Evolutionary conservation across 2,888 invertebrate species (phyloP).

Genomic region (Argynnis bischoffii): DNA sequence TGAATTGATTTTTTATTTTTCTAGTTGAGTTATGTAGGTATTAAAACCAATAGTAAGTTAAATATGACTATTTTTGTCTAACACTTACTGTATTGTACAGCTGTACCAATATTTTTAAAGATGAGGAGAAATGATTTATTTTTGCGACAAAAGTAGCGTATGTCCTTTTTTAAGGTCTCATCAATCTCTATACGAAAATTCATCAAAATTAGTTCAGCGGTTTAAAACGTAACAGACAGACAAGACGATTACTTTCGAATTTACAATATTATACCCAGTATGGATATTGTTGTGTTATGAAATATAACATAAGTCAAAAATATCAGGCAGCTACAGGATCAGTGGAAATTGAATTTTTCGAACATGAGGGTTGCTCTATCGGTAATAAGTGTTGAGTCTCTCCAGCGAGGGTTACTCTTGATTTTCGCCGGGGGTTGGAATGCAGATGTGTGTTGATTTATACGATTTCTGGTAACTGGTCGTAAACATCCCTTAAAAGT

Average conservation of each 20-base stretch:
- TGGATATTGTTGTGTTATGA: neutral
- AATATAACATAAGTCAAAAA: constrained; percentile 8
- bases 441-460: constrained; percentile 16
- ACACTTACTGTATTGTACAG: too few relatives aligned
- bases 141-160: neutral
- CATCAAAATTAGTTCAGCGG: neutral
- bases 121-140: too few relatives aligned
- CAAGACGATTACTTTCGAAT: too few relatives aligned
- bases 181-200: neutral
- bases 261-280: too few relatives aligned
- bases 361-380: constrained; percentile 8
- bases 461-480: constrained; percentile 7
- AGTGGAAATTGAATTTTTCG: constrained; percentile 24
- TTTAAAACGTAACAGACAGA: too few relatives aligned
- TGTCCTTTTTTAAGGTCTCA: neutral
- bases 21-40: too few relatives aligned
- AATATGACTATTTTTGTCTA: too few relatives aligned
- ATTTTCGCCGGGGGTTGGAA: constrained; percentile 7
- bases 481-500: constrained; percentile 8
- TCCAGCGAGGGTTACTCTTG: constrained; percentile 4
- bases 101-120: too few relatives aligned
- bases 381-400: constrained; percentile 26
- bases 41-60: too few relatives aligned
- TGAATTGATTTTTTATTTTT: too few relatives aligned
- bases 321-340: constrained; percentile 9